Base-by-base conservation (phyloP, 2,888 invertebrate genomes). In the Patella depressa region DNA sequence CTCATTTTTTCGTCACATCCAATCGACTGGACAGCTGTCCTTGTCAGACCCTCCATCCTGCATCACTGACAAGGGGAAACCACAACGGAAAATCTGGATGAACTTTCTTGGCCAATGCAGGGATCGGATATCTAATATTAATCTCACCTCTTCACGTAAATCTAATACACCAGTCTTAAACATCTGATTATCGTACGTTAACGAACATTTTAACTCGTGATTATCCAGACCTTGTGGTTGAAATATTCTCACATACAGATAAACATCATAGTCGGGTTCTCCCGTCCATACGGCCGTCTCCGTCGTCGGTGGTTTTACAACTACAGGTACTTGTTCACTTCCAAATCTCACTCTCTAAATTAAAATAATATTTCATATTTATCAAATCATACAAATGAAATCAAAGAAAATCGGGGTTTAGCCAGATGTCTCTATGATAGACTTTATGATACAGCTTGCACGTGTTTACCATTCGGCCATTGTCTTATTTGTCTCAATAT, bases 251-350 rank as follows among this genome's bases (percentile, higher is more conserved):
- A 90, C 83, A 78, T 86, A 87, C 57, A 91, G 85, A 75, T 82
- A 87, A 24, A 85, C 77, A 55, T 90, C 89, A 82, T 88, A 90
- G n/a, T 89, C 87, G 5, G 89, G 89, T 57, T 88, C 88, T 17
- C 85, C 81, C 3, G 90, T 90, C 85, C 86, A 88, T 1, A 83
- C 81, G 29, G 81, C 82, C 9, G 76, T 82, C 71, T 90, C 90
- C 74, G 79, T 81, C 74, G 83, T 88, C 59, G 84, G 85, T 17
- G 87, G 86, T 73, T 85, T 85, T 53, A 81, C 74, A 3, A 72
- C 53, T 1, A 80, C 55, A 17, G 81, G 75, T 14, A 72, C 72
- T 45, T 76, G 78, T 34, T 82, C 81, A 34, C 83, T 82, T 53
- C 87, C 86, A 85, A 88, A 88, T 69, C 86, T 78, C 45, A 89